phyloP scores from a whole-genome alignment of 2,797 vertebrate species.

The Thunnus albacares region DNA sequence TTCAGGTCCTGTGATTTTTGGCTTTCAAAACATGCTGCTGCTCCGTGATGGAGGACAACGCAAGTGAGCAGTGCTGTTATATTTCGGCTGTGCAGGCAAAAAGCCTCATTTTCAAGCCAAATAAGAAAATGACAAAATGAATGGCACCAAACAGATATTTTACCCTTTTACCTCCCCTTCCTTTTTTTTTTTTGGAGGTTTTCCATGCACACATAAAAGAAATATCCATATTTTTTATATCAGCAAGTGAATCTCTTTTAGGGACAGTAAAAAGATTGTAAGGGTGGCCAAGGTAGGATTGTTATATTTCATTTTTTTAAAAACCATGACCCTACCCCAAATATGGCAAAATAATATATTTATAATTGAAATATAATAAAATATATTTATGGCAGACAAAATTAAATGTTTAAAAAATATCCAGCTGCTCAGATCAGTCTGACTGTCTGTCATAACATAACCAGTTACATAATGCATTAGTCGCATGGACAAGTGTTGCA shows the following conservation, averaged over 20 bases:
- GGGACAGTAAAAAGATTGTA: no score
- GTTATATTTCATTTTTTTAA: no score
- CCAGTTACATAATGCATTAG: neutral
- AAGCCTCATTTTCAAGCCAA: neutral
- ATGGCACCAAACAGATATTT: neutral
- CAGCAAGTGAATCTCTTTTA: neutral
- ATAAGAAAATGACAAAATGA: neutral
- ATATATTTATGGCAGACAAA: no score
- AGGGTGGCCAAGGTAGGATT: no score
- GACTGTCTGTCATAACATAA: neutral
- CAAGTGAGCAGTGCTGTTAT: neutral
- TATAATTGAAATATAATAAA: no score
- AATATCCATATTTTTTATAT: neutral
- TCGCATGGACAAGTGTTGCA: no score
- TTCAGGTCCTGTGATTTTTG: neutral
- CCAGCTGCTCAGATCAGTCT: neutral
- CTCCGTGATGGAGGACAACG: slow-evolving; percentile 5
- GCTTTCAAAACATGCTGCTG: slow-evolving; percentile 5
- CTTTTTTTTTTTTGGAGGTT: neutral
- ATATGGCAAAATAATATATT: no score
- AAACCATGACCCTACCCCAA: no score
- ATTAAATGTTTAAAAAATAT: no score
- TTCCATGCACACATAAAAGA: neutral
- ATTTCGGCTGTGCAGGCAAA: neutral
- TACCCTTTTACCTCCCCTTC: neutral